Evolutionary conservation across 1,140 invertebrate genomes (phyloP).

Genomic region (honey bee (Apis mellifera)): DNA sequence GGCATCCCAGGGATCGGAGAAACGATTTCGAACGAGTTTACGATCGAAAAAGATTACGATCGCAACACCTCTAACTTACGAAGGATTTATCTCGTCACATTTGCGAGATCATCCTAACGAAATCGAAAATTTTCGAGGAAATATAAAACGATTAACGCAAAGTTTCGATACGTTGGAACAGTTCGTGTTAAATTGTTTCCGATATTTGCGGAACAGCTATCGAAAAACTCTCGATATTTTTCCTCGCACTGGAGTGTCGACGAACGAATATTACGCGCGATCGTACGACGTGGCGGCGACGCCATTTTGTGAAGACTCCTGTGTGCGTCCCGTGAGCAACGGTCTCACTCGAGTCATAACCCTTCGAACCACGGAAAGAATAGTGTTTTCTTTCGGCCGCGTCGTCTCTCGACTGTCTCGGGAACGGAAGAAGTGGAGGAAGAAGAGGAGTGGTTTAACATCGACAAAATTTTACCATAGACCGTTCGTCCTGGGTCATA

Average conservation of each 20-base stretch:
- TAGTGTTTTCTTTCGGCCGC: constrained; percentile 9
- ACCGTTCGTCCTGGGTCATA: constrained; percentile 52
- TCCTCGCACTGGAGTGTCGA: constrained; percentile 69
- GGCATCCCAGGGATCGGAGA: neutral
- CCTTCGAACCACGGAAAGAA: constrained; percentile 25
- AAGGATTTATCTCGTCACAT: neutral
- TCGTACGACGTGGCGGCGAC: constrained; percentile 68
- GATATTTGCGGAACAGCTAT: constrained; percentile 4
- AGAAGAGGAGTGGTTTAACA: neutral
- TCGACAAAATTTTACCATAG: constrained; percentile 12
- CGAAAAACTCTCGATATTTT: constrained; percentile 35
- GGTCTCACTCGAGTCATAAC: constrained; percentile 59
- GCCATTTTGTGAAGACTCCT: constrained; percentile 73
- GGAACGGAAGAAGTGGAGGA: constrained; percentile 1
- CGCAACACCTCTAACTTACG: neutral
- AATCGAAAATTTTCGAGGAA: neutral
- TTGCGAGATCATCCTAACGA: neutral
- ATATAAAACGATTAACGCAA: neutral
- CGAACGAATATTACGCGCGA: constrained; percentile 57
- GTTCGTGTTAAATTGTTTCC: neutral
- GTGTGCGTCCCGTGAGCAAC: constrained; percentile 52
- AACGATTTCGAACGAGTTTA: constrained; percentile 6
- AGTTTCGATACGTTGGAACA: neutral
- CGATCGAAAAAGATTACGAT: neutral
- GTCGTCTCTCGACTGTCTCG: neutral